These are phyloP conservation scores for Rosalia funebris DNA, from an alignment of 2,888 invertebrate genomes.

Conservation along the genomic window DNA sequence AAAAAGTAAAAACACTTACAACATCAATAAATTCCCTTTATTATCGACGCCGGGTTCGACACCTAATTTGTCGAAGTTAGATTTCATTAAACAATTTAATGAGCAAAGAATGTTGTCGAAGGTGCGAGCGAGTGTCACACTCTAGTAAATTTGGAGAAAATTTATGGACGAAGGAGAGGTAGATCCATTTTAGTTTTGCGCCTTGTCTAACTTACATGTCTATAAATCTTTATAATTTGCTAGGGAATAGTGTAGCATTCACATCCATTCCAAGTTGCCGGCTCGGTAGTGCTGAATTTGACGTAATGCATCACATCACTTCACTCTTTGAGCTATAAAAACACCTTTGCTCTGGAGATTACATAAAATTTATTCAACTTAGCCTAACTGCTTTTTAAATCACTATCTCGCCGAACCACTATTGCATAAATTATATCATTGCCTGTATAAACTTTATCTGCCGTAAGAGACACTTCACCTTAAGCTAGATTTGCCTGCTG, in stretches of 20 bases:
- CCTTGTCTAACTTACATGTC: slow-evolving; percentile 54
- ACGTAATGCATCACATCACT: slow-evolving; percentile 47
- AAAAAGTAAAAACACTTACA: slow-evolving; percentile 12
- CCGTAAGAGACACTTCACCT: not conserved
- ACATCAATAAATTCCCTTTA: slow-evolving; percentile 12
- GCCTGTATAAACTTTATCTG: not conserved
- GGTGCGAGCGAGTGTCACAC: slow-evolving; percentile 53
- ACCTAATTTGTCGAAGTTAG: slow-evolving; percentile 26
- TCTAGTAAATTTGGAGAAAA: slow-evolving; percentile 54
- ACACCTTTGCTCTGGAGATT: slow-evolving; percentile 42
- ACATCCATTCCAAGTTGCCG: slow-evolving; percentile 49
- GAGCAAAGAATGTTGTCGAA: slow-evolving; percentile 52
- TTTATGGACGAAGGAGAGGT: slow-evolving; percentile 51
- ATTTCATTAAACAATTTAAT: slow-evolving; percentile 57
- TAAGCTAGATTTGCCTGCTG: no score
- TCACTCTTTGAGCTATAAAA: slow-evolving; percentile 41
- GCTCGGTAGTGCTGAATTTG: slow-evolving; percentile 48
- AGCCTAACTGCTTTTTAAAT: slow-evolving; percentile 29
- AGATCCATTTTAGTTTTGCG: slow-evolving; percentile 50
- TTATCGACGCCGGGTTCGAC: slow-evolving; percentile 19
- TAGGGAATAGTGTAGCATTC: slow-evolving; percentile 52
- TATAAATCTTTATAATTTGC: slow-evolving; percentile 57
- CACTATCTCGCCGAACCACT: not conserved
- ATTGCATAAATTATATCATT: not conserved
- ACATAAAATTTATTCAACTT: slow-evolving; percentile 46